Base-by-base conservation (phyloP, 2,797 vertebrate genomes). In the Chloroceryle inda region DNA sequence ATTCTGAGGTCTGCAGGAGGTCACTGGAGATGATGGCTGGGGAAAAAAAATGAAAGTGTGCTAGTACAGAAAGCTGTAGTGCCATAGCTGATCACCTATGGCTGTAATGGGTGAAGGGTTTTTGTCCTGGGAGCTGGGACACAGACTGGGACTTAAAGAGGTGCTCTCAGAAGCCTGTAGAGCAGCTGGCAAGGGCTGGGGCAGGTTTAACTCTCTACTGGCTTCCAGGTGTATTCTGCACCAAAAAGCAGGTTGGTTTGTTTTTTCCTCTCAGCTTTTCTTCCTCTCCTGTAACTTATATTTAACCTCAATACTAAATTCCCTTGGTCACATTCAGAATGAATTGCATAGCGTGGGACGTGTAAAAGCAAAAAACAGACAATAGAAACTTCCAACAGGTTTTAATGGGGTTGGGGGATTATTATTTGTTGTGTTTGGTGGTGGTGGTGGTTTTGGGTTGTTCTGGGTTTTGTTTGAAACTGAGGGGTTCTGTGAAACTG, bases 141-240 rank as follows among this genome's bases (percentile, higher is more conserved):
- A 67, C 3, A 15, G 71, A 67, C 27, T 76, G 53, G 45, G 75
- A 42, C 11, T 88, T 64, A 78, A 74, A 4, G 13, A 74, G 59
- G 38, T 82, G 87, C 58, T 85, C 96, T 93, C 55, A 35, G 84
- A 91, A 92, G 77, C 45, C 33, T 37, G 29, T 4, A 69, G 56
- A 89, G 38, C 92, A 92, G 81, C 94, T 93, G 84, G 86, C 23
- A 72, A 73, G 71, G 59, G 66, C 71, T 95, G 81, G 47, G 14
- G 38, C 35, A 79, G 59, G n/a, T 92, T 94, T 85, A 92, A 85
- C 55, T 85, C 90, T 89, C 56, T 38, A 10, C 8, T 27, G 50
- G 29, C 53, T 91, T 78, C 71, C 50, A 79, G 64, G 26, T 27
- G 23, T 5, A 7, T 0, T 6, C 53, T 78, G 42, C 35, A 58